Base-by-base conservation (phyloP, 1,140 invertebrate genomes). In the Drosophila prosaltans region DNA sequence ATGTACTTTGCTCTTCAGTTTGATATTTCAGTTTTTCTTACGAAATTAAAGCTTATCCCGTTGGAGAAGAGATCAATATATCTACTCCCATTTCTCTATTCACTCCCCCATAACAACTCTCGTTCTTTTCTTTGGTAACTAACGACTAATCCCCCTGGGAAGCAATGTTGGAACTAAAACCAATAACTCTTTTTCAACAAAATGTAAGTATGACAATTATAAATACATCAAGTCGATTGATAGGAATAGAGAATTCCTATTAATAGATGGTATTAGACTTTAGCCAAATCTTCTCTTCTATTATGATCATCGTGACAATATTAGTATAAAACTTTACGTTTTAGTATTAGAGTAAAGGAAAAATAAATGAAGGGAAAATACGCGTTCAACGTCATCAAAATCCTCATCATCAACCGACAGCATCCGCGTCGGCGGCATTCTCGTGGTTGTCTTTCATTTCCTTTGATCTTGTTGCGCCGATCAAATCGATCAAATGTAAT, bases 401-500 rank as follows among this genome's bases (percentile, higher is more conserved):
- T 61, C 68, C 40, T 24, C 81, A 60, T 54, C 64, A 68, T 69
- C 63, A 67, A 69, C 78, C 78, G 65, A 57, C 32, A 41, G 70
- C 59, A 72, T 73, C 68, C 41, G 71, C 79, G 69, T 75, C 69
- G 75, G 69, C 75, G 68, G 30, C 62, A 45, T 65, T 76, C 64
- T 86, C 65, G 71, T 71, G 69, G 74, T 72, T 41, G 84, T 89
- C 80, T 74, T 86, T 86, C 74, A 74, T 78, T 91, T 85, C 75
- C 88, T 92, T 92, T 92, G 91, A 92, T 92, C 84, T 91, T 76
- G 68, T 76, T 91, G 91, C 91, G 91, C 88, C 91, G 91, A 92
- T 92, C 91, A 92, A 92, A 92, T 92, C 91, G 91, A 92, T 92
- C 91, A 92, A 92, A 91, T 90, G 86, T 90, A 92, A 92, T 92